phyloP scores from a whole-genome alignment of 1,140 invertebrate genomes.

The Drosophila tani region DNA sequence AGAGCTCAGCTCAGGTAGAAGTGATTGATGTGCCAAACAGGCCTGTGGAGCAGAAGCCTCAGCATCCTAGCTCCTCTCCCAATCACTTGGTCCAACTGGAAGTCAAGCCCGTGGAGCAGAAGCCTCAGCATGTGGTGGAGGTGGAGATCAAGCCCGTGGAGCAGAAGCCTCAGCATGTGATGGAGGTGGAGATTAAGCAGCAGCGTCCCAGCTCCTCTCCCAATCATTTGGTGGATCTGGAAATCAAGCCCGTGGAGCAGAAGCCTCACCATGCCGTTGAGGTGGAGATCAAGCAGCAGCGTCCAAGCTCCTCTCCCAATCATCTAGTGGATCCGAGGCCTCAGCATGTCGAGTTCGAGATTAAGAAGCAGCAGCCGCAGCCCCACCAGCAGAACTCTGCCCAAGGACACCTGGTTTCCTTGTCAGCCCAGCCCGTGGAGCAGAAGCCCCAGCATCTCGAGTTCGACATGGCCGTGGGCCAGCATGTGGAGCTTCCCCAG shows the following conservation, averaged over 20 bases:
- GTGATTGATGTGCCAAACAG: constrained; percentile 10
- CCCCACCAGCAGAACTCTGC: background rate
- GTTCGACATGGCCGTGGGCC: constrained; percentile 11
- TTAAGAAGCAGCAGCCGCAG: constrained; percentile 3
- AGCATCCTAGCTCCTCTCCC: constrained; percentile 4
- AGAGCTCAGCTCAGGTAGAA: constrained; percentile 2
- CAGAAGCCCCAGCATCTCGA: constrained; percentile 36
- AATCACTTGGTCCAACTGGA: constrained; percentile 23
- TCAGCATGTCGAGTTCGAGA: constrained; percentile 39
- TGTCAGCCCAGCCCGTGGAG: constrained; percentile 15
- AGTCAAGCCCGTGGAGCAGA: constrained; percentile 4
- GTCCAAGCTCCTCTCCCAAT: background rate
- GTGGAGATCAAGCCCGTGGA: constrained; percentile 20
- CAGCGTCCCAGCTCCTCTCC: constrained; percentile 2
- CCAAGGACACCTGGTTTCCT: constrained; percentile 29
- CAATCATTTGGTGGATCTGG: constrained; percentile 6
- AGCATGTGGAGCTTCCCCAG: constrained; percentile 12
- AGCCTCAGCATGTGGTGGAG: constrained; percentile 22
- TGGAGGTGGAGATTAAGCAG: constrained; percentile 19
- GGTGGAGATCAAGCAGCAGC: too few species aligned
- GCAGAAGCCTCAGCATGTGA: constrained; percentile 16
- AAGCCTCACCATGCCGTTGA: constrained; percentile 20
- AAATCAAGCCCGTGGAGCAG: constrained; percentile 9
- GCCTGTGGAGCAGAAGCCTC: constrained; percentile 9
- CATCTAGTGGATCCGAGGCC: constrained; percentile 11